Conservation (phyloP, 2,888 invertebrate genomes). For the Pachliopta kotzebuea region DNA sequence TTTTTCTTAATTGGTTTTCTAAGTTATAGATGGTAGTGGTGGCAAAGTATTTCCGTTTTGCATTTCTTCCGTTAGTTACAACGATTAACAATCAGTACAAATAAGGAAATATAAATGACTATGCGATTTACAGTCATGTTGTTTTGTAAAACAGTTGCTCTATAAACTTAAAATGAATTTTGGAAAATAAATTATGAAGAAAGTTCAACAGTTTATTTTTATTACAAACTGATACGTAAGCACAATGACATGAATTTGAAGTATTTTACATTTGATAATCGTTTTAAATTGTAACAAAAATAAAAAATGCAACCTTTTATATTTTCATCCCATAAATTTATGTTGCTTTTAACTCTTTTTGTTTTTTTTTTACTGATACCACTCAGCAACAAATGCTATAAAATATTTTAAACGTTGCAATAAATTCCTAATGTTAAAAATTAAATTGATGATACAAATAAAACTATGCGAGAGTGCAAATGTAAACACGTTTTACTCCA, state of each 20-base stretch:
- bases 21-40: no score
- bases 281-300: no score
- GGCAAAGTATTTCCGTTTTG: conserved; percentile 1
- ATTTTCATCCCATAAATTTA: background rate
- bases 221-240: no score
- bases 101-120: background rate
- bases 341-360: background rate
- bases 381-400: background rate
- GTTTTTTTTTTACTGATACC: background rate
- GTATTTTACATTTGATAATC: background rate
- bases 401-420: background rate
- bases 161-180: no score
- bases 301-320: background rate
- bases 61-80: background rate
- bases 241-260: no score
- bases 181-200: no score
- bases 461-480: conserved; percentile 5
- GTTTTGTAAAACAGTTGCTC: background rate
- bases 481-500: conserved; percentile 12
- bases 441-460: conserved; percentile 11
- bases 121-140: background rate
- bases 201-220: no score
- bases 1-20: background rate
- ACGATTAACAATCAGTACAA: background rate
- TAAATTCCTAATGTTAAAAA: conserved; percentile 13